These are phyloP conservation scores for Burhinus bistriatus DNA, from an alignment of 2,113 vertebrate genomes.

Conservation along the genomic window DNA sequence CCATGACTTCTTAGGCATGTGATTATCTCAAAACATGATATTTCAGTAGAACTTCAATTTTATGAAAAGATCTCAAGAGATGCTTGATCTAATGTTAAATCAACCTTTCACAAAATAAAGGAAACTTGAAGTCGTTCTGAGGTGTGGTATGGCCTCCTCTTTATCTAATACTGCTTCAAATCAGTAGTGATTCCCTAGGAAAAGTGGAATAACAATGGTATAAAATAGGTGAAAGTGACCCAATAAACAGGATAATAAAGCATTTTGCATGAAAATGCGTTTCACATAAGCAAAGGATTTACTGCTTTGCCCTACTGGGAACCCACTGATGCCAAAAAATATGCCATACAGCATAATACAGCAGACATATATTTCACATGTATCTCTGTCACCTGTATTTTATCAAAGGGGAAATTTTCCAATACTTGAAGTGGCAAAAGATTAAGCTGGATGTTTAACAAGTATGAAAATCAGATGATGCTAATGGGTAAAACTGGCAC, in stretches of 20 bases:
- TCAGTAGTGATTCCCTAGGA: not conserved
- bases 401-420: not conserved
- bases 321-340: not conserved
- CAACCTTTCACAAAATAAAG: slow-evolving; percentile 30
- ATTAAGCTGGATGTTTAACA: not conserved
- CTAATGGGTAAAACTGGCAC: not conserved
- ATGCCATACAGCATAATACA: not conserved
- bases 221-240: not conserved
- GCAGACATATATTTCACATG: not conserved
- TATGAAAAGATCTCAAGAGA: slow-evolving; percentile 10
- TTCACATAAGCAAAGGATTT: not conserved
- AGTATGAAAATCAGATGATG: not conserved
- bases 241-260: not conserved
- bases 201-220: not conserved
- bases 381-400: not conserved
- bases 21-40: slow-evolving; percentile 46
- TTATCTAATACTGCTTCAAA: slow-evolving; percentile 2
- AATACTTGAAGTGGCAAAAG: not conserved
- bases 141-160: not conserved
- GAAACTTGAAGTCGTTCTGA: not conserved
- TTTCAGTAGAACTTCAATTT: slow-evolving; percentile 30
- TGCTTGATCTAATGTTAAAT: slow-evolving; percentile 42
- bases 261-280: not conserved
- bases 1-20: slow-evolving; percentile 8
- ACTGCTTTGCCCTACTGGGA: not conserved